Evolutionary conservation across 1,140 invertebrate species (phyloP).

Genomic region (Meloidogyne floridensis): DNA sequence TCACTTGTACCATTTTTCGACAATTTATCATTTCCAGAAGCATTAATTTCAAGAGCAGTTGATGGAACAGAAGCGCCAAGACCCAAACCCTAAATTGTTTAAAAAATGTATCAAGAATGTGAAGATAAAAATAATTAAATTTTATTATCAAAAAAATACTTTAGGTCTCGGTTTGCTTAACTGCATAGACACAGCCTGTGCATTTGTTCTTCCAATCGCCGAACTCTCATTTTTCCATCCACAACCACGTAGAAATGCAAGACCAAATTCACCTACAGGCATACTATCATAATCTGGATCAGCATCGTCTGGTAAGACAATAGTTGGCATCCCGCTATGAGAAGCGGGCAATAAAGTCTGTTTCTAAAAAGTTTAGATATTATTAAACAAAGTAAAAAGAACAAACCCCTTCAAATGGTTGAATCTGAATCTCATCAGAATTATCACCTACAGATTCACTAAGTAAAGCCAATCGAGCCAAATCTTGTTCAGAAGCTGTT

Average conservation of each 20-base stretch:
- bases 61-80: conserved; percentile 34
- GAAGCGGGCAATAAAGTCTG: not conserved
- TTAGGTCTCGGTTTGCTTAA: conserved; percentile 24
- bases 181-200: conserved; percentile 30
- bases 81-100: conserved; percentile 27
- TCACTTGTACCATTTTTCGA: not conserved
- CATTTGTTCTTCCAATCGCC: conserved; percentile 45
- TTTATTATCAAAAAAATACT: not conserved
- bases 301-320: conserved; percentile 16
- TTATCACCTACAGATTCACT: conserved; percentile 18
- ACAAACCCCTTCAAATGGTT: not conserved
- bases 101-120: not conserved
- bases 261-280: conserved; percentile 35
- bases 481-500: conserved; percentile 25
- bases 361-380: conserved; percentile 5
- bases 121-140: not conserved
- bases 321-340: not conserved
- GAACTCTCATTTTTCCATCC: conserved; percentile 42
- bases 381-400: not conserved
- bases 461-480: conserved; percentile 22
- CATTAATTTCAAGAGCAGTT: not conserved
- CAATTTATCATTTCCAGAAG: not conserved
- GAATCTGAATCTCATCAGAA: conserved; percentile 9
- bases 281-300: conserved; percentile 43
- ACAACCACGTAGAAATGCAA: conserved; percentile 41